These are phyloP conservation scores for Cepphus grylle DNA, from an alignment of 2,113 vertebrate genomes.

Conservation along the genomic window DNA sequence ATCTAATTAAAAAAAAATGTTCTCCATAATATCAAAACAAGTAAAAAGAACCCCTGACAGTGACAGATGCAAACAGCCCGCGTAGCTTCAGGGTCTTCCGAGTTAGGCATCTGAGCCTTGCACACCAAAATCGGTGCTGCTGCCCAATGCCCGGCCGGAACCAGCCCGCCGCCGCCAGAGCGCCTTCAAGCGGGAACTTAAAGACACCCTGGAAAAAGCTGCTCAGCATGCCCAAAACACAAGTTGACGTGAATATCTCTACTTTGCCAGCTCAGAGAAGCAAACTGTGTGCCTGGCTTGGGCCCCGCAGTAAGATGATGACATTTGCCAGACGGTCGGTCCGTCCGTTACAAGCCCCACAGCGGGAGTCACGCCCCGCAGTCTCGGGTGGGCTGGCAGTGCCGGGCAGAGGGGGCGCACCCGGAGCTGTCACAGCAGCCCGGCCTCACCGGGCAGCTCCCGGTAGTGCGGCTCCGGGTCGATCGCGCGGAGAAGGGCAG, in stretches of 20 bases:
- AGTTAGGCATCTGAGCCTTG: not conserved
- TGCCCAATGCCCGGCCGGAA: not conserved
- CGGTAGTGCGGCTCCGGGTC: not conserved
- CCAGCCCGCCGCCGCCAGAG: not conserved
- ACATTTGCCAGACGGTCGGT: not conserved
- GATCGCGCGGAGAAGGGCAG: too few relatives aligned
- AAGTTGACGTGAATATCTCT: fast-evolving
- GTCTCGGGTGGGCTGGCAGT: not conserved
- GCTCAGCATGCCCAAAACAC: too few relatives aligned
- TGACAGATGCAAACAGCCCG: not conserved
- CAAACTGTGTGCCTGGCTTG: too few relatives aligned
- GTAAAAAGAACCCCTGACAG: not conserved
- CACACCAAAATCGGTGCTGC: too few relatives aligned
- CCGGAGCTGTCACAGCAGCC: not conserved
- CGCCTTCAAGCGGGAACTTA: too few relatives aligned
- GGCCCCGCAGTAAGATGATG: not conserved
- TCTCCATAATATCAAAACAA: not conserved
- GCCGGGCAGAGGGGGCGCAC: not conserved
- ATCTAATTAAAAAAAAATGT: not conserved
- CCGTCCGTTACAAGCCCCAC: not conserved
- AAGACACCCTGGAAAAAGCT: not conserved
- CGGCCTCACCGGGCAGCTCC: slow-evolving; percentile 4
- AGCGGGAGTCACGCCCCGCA: too few relatives aligned
- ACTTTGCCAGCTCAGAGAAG: not conserved
- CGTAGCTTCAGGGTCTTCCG: fast-evolving